Conservation (phyloP, 2,113 vertebrate species). For the Mormyrus iriodes region DNA sequence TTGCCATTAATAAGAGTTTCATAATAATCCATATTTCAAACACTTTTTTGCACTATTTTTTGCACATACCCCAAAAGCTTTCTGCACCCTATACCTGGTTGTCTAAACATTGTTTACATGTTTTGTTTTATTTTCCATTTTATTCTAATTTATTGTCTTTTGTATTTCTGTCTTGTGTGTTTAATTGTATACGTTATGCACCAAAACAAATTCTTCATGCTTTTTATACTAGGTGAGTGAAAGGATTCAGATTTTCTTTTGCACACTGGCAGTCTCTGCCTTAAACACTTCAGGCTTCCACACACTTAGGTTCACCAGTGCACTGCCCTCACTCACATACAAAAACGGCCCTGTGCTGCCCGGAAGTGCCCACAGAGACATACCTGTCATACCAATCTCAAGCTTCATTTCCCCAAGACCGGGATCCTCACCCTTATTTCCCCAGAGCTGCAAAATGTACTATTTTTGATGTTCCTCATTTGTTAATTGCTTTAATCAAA, state of each 20-base stretch:
- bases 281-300: not conserved
- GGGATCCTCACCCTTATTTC: not conserved
- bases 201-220: not conserved
- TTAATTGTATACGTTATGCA: not conserved
- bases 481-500: not conserved
- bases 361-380: not conserved
- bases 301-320: not conserved
- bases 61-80: not conserved
- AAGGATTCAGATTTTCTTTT: not conserved
- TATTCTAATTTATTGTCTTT: not conserved
- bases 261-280: not conserved
- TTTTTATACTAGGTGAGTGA: not conserved
- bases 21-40: too few relatives aligned
- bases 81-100: not conserved
- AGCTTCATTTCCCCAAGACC: not conserved
- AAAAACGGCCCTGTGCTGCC: not conserved
- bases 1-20: too few relatives aligned
- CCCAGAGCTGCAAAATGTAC: not conserved
- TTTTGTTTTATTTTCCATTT: not conserved
- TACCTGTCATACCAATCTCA: not conserved
- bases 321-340: not conserved
- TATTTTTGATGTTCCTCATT: not conserved
- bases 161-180: not conserved
- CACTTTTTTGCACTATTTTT: too few relatives aligned
- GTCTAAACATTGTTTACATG: not conserved